Conservation (phyloP, 2,797 vertebrate genomes). For the Pseudochirops cupreus region DNA sequence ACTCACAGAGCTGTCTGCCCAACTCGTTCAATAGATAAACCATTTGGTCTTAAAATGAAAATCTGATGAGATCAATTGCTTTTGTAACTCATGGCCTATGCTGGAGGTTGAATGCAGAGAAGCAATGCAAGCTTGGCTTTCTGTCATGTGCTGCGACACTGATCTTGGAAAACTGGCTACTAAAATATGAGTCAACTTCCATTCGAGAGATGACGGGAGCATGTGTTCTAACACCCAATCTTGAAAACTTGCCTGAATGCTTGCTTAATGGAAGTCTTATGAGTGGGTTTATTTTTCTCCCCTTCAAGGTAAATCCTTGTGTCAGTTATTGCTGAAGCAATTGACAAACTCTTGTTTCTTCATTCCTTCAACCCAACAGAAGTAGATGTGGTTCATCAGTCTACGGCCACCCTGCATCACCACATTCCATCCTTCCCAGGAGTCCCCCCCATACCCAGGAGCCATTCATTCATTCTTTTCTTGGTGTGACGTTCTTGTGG, state of each 20-base stretch:
- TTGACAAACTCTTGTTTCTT: not conserved
- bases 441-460: not conserved
- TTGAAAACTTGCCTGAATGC: not conserved
- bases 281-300: not conserved
- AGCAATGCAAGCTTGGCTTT: not conserved
- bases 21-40: not conserved
- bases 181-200: not conserved
- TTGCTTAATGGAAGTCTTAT: not conserved
- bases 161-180: not conserved
- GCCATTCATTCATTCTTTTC: not conserved
- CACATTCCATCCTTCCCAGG: not conserved
- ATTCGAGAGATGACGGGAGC: not conserved
- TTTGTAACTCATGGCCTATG: not conserved
- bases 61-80: not conserved
- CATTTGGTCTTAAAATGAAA: not conserved
- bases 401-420: not conserved
- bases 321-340: not conserved
- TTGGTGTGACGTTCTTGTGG: slow-evolving; percentile 69
- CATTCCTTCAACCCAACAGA: not conserved
- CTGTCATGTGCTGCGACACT: not conserved
- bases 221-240: not conserved
- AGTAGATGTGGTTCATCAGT: not conserved
- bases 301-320: not conserved
- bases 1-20: not conserved
- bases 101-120: not conserved